These are phyloP conservation scores for Epirrita christyi DNA, from an alignment of 2,888 invertebrate species.

Conservation along the genomic window DNA sequence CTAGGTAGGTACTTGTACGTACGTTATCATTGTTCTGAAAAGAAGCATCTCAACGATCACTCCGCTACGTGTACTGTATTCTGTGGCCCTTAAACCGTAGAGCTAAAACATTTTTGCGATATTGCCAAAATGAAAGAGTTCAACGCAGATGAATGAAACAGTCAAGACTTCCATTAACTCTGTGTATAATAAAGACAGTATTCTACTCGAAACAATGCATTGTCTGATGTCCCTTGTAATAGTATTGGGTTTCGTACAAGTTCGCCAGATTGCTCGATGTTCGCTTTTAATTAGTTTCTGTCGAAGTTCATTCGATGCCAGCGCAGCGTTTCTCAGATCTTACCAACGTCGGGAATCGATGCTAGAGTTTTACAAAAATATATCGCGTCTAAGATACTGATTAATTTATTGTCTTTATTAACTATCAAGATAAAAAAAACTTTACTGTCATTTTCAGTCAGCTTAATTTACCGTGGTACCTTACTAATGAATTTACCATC, in stretches of 20 bases:
- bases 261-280: constrained; percentile 64
- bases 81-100: no score
- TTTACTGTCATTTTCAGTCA: no score
- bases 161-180: constrained; percentile 1
- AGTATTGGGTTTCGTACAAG: constrained; percentile 45
- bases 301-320: constrained; percentile 59
- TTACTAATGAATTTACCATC: no score
- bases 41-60: no score
- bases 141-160: background rate
- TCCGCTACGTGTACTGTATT: no score
- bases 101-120: no score
- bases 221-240: constrained; percentile 45
- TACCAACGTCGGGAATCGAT: constrained; percentile 40
- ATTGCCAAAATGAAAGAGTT: background rate
- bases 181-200: constrained; percentile 10
- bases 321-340: constrained; percentile 64
- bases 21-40: no score
- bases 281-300: constrained; percentile 74
- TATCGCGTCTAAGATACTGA: background rate
- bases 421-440: no score
- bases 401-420: no score
- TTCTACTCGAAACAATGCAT: constrained; percentile 31
- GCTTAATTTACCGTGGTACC: no score
- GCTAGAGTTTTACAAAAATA: constrained; percentile 35
- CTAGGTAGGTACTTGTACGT: no score